Conservation (phyloP, 2,797 vertebrate genomes). For the Phataginus tetradactyla region DNA sequence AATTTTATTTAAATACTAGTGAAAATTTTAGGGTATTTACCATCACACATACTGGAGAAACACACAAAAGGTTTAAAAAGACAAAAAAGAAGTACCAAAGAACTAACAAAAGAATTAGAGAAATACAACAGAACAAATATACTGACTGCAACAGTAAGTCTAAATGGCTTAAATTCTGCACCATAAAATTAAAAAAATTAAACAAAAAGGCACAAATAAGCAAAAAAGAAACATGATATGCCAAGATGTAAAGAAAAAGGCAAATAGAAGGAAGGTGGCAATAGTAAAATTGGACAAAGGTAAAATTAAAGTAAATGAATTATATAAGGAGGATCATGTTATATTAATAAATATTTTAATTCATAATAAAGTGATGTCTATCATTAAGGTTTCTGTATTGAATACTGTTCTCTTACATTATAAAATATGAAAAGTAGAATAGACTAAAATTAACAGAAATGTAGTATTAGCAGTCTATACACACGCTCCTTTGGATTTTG, state of each 20-base stretch:
- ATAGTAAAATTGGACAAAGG: background rate
- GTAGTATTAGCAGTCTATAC: background rate
- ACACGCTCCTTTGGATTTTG: background rate
- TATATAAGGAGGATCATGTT: background rate
- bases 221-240: background rate
- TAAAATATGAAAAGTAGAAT: background rate
- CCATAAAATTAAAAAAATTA: constrained; percentile 26
- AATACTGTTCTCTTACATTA: background rate
- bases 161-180: background rate
- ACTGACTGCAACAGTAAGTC: background rate
- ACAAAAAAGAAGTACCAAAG: background rate
- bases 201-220: background rate
- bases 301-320: constrained; percentile 20
- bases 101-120: background rate
- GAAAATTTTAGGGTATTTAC: background rate
- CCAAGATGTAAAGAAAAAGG: background rate
- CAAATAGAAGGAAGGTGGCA: background rate
- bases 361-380: background rate
- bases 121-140: background rate
- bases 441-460: background rate
- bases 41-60: background rate
- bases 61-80: background rate
- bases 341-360: background rate
- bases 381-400: background rate
- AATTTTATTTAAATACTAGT: background rate